phyloP scores from a whole-genome alignment of 30 jellyfish, hydroid and myxozoan species.

The Aurelia aurita complex sp. Pacific region DNA sequence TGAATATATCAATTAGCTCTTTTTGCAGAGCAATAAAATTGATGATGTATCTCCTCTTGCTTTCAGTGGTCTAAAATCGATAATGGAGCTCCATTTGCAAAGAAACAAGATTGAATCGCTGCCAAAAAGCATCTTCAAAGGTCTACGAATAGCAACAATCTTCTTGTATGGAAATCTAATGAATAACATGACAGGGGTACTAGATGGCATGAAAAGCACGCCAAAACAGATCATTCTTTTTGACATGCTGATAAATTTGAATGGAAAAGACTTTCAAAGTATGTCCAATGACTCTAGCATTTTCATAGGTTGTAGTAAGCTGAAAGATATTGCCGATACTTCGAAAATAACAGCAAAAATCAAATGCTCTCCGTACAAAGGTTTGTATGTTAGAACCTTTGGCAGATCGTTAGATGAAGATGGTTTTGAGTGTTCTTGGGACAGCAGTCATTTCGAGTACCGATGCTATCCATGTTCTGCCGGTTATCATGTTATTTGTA shows the following conservation, averaged over 20 bases:
- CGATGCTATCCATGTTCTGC: no score
- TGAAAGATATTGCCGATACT: neutral
- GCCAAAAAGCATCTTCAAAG: constrained; percentile 20
- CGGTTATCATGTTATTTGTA: constrained; percentile 28
- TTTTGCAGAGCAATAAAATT: constrained; percentile 5
- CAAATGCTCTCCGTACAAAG: constrained; percentile 31
- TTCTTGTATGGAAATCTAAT: constrained; percentile 23
- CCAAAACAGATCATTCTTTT: constrained; percentile 8
- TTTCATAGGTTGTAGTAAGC: constrained; percentile 9
- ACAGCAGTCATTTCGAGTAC: neutral
- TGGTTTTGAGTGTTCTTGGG: neutral
- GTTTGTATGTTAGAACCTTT: neutral
- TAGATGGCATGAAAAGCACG: constrained; percentile 1
- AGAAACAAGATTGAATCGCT: constrained; percentile 16
- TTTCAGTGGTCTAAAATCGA: constrained; percentile 14
- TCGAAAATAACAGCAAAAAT: constrained; percentile 15
- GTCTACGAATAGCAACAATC: neutral
- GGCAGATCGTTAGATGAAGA: no score
- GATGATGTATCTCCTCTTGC: constrained; percentile 20
- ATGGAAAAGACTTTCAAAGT: neutral
- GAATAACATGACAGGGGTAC: constrained; percentile 3
- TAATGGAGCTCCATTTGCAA: neutral
- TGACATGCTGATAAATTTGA: constrained; percentile 5
- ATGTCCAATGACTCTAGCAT: constrained; percentile 14
- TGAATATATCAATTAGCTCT: neutral